Conservation (phyloP, 2,797 vertebrate species). For the Eulemur mongoz region DNA sequence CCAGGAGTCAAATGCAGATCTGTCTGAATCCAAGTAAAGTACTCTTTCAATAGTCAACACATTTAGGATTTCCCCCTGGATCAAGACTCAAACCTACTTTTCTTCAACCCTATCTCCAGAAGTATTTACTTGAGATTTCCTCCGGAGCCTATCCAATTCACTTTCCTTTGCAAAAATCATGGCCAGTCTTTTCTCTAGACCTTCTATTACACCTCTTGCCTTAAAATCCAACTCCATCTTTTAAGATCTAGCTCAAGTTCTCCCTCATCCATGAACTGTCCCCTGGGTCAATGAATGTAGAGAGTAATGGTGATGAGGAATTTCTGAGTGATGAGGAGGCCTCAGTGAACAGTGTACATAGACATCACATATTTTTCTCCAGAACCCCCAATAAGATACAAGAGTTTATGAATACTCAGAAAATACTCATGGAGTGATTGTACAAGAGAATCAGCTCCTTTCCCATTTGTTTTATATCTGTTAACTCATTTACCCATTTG, state of each 20-base stretch:
- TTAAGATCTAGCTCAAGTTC: not conserved
- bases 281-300: not conserved
- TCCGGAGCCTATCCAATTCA: not conserved
- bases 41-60: not conserved
- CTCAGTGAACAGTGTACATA: not conserved
- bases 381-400: not conserved
- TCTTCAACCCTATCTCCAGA: not conserved
- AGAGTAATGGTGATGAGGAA: not conserved
- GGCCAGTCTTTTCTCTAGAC: not conserved
- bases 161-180: not conserved
- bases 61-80: not conserved
- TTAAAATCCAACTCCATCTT: not conserved
- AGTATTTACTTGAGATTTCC: not conserved
- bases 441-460: not conserved
- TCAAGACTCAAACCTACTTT: not conserved
- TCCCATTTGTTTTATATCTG: not conserved
- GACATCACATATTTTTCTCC: not conserved
- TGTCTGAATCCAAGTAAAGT: not conserved
- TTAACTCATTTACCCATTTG: slow-evolving; percentile 23
- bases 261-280: not conserved
- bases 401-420: not conserved
- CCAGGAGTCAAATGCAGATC: not conserved
- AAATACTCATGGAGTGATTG: not conserved
- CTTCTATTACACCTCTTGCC: not conserved
- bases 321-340: not conserved